These are phyloP conservation scores for Frankliniella intonsa DNA, from an alignment of 2,888 invertebrate genomes.

Conservation along the genomic window DNA sequence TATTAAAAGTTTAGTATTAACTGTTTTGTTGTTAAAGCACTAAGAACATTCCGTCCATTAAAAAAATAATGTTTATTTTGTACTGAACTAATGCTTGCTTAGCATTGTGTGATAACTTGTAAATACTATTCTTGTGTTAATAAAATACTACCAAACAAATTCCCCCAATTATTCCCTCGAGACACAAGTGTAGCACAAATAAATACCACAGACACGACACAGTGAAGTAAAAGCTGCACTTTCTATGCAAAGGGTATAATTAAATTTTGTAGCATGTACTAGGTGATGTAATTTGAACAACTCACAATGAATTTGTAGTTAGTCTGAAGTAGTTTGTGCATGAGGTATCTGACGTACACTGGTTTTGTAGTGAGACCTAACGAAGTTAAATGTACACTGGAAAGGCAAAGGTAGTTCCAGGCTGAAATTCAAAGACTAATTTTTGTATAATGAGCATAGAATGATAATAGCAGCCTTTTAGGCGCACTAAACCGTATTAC, in stretches of 20 bases:
- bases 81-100: slow-evolving; percentile 25
- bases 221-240: neutral
- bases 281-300: too few species aligned
- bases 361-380: too few species aligned
- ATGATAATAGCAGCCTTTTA: too few species aligned
- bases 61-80: slow-evolving; percentile 13
- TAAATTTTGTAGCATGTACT: too few species aligned
- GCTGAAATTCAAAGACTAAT: too few species aligned
- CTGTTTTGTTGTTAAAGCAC: neutral
- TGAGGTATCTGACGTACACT: neutral
- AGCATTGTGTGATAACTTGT: slow-evolving; percentile 26
- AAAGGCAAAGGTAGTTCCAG: too few species aligned
- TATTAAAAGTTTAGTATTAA: slow-evolving; percentile 5
- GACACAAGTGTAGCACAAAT: neutral
- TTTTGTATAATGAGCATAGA: too few species aligned
- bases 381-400: too few species aligned
- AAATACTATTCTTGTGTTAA: neutral
- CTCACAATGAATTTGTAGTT: too few species aligned
- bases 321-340: neutral
- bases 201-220: neutral
- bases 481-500: too few species aligned
- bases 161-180: slow-evolving; percentile 16
- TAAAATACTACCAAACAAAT: slow-evolving; percentile 20
- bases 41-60: neutral
- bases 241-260: neutral